Evolutionary conservation across 2,113 vertebrate genomes (phyloP).

Genomic region (Pseudorectes ferrugineus): DNA sequence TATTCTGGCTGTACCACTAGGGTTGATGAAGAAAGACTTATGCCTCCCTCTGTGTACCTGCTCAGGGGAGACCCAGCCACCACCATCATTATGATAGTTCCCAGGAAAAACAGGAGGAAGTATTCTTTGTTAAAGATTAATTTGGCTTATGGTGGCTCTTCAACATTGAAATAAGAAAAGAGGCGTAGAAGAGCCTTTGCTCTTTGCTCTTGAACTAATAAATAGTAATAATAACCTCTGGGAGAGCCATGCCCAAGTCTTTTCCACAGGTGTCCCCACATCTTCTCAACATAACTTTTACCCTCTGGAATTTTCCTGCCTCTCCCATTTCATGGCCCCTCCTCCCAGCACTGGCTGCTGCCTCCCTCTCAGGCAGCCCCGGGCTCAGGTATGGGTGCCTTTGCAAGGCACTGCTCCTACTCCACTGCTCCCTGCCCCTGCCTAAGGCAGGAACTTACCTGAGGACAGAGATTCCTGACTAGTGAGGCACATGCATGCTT

Average conservation of each 20-base stretch:
- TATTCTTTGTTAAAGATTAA: neutral
- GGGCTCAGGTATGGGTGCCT: accelerated
- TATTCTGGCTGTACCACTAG: neutral
- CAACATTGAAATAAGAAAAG: neutral
- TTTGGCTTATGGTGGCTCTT: neutral
- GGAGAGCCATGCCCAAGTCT: neutral
- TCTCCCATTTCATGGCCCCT: neutral
- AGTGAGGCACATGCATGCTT: neutral
- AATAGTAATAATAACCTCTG: neutral
- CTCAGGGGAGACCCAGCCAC: neutral
- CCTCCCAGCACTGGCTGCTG: neutral
- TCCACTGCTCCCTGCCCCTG: neutral
- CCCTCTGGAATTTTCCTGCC: neutral
- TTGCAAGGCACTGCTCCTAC: neutral
- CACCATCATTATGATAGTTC: neutral
- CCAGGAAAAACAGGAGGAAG: neutral
- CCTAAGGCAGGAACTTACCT: neutral
- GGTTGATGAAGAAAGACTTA: neutral
- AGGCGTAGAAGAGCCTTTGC: neutral
- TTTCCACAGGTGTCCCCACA: neutral
- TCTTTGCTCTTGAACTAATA: neutral
- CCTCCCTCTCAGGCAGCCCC: neutral
- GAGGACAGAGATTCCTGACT: neutral
- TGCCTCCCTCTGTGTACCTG: neutral
- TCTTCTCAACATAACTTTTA: neutral